Evolutionary conservation across 2,888 invertebrate species (phyloP), one percentile per base, ranked within the genome.

Genomic region (Plusia festucae): DNA sequence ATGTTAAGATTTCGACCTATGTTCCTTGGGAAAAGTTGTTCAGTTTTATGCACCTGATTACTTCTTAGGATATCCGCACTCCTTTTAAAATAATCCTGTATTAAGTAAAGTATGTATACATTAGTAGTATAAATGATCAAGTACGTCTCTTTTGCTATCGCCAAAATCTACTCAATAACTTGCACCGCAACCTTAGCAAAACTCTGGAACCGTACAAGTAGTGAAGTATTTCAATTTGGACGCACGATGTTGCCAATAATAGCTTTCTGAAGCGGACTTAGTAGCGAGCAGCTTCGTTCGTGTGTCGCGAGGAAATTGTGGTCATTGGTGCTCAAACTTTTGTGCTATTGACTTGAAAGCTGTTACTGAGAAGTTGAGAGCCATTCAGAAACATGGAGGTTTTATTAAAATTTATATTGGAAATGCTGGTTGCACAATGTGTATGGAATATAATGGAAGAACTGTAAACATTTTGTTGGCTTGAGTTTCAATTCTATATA

Each of bases 261-360:
- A 73, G 79, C 51, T 79, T 81, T 79, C 65, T 59, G 69, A 74
- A 68, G 55, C 56, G 53, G 18, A 64, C 66, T 75, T 56, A 67
- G 61, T 32, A 67, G 51, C 51, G 61, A 65, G 66, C 62, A 81
- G 76, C 65, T 71, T 72, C 27, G 59, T 59, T 68, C 71, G 54
- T 65, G 68, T 71, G 74, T 73, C 63, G 69, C 49, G 30, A 55
- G 63, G 68, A 75, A 73, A 80, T 77, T 70, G 78, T 77, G 77
- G 78, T 78, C 72, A 77, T 74, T 78, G 68, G 34, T 58, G 68
- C 56, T 32, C 40, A 53, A 82, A 78, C 72, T 78, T 81, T 78
- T 72, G 60, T 66, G 54, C 70, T 60, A 71, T 75, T 69, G 70
- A 76, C 62, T 62, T 18, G 32, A 73, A 80, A 80, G 66, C 70